A percentile compares a stretch with the other conserved stretches of the same genome.
Evolutionary conservation across 2,113 vertebrate genomes (phyloP).

Genomic region (Ploceus nigricollis): DNA sequence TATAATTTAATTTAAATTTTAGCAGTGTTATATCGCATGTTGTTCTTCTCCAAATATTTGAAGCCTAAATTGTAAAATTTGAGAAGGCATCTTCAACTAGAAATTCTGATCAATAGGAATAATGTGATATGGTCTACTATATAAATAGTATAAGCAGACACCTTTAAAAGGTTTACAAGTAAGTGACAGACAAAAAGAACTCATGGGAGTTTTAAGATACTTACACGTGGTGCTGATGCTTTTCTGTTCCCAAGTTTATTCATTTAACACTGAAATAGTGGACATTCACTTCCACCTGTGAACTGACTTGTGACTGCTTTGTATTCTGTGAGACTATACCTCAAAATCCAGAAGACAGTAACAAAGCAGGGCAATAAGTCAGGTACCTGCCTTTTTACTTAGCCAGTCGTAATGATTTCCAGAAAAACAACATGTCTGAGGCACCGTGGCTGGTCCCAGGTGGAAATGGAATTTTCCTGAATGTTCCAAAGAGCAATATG

Average conservation of each 20-base stretch:
- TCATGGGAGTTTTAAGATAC: neutral
- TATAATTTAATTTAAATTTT: neutral
- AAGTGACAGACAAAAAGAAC: neutral
- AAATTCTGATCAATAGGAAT: neutral
- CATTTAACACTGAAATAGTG: neutral
- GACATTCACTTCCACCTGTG: neutral
- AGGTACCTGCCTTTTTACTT: neutral
- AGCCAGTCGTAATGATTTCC: neutral
- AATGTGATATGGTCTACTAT: neutral
- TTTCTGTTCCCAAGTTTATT: neutral
- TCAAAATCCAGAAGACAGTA: neutral
- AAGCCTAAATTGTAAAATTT: neutral
- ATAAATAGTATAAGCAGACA: neutral
- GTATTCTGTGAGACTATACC: neutral
- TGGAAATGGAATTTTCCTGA: neutral
- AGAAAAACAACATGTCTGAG: neutral
- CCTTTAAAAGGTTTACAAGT: neutral
- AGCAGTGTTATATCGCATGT: neutral
- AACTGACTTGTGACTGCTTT: neutral
- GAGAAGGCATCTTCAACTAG: neutral
- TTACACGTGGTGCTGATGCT: neutral
- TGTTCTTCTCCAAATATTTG: neutral
- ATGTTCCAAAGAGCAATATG: neutral
- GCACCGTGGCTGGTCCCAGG: accelerated
- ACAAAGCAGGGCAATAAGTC: neutral